These are phyloP conservation scores for Gasterosteus aculeatus DNA, from an alignment of 2,113 vertebrate species.

Conservation along the genomic window DNA sequence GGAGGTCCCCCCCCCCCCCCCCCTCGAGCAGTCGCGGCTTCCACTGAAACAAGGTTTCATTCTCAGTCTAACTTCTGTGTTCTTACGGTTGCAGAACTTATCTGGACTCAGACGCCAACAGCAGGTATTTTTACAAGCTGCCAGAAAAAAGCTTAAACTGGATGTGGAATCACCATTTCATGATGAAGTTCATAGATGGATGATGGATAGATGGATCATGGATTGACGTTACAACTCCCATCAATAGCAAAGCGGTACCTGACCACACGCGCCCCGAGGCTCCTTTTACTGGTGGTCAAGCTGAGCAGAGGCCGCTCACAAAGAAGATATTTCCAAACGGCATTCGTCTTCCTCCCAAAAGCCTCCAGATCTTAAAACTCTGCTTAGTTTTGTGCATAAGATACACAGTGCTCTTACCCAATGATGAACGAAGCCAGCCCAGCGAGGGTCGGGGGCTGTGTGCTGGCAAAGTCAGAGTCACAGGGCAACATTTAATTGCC, in stretches of 20 bases:
- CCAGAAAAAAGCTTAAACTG: not conserved
- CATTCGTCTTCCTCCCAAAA: not conserved
- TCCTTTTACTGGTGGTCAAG: not conserved
- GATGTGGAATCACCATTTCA: not conserved
- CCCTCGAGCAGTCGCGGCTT: not conserved
- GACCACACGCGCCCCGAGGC: no score
- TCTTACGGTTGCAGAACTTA: conserved; percentile 14
- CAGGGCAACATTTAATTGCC: no score
- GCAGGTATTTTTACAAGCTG: not conserved
- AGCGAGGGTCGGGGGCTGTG: no score
- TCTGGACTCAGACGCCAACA: conserved; percentile 20
- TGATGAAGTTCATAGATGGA: not conserved
- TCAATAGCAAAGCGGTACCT: not conserved
- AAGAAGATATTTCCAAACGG: not conserved
- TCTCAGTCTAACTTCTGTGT: conserved; percentile 15
- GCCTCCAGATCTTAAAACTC: not conserved
- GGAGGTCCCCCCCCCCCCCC: not conserved
- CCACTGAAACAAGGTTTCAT: conserved; percentile 4
- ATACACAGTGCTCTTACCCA: no score
- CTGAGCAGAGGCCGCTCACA: not conserved
- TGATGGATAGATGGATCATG: no score
- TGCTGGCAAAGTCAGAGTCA: no score
- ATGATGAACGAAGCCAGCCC: no score
- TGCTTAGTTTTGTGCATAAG: no score
- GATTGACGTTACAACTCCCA: not conserved